Evolutionary conservation across 2,797 vertebrate genomes (phyloP), one percentile per base, ranked within the genome.

Genomic region (Acomys russatus): DNA sequence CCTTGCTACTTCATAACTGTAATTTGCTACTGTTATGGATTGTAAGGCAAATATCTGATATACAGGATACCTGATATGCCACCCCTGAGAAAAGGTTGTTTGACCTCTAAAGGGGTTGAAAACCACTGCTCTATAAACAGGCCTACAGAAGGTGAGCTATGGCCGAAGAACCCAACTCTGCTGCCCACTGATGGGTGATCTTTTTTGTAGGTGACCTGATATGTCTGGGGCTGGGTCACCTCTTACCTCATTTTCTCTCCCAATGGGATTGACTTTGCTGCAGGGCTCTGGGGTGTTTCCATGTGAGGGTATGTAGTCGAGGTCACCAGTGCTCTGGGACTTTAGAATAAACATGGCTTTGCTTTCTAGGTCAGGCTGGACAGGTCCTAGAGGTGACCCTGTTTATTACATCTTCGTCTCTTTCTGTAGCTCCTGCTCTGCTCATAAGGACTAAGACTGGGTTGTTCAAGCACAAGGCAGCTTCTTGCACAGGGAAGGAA

Each of bases 251-350:
- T 70, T 6, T 44, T 82, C 51, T 88, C 28, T 20, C 2, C 4
- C 0, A 25, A 85, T 14, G 5, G 14, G 17, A 7, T 51, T 0
- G 1, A 10, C 12, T 59, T 70, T 49, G 38, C 35, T 9, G 28
- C 6, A 35, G 44, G 54, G 7, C 20, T 35, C 30, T 33, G 35
- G 10, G 68, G 23, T 59, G 5, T 77, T 54, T 18, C 22, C 6
- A 2, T 1, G 9, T 6, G 4, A 20, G 35, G 66, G 0, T 1
- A 0, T 20, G 8, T 11, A 25, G 20, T 70, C 18, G 64, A 15
- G 25, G 66, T 3, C 20, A 6, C 3, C 25, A 6, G 17, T 3
- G 20, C 22, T 3, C 0, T 0, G 6, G 44, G n/a, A 4, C 18
- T 23, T 33, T 2, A 7, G 59, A 3, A 3, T 8, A 49, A 17